phyloP scores from a whole-genome alignment of 2,888 invertebrate genomes.

The Lasiommata megera region DNA sequence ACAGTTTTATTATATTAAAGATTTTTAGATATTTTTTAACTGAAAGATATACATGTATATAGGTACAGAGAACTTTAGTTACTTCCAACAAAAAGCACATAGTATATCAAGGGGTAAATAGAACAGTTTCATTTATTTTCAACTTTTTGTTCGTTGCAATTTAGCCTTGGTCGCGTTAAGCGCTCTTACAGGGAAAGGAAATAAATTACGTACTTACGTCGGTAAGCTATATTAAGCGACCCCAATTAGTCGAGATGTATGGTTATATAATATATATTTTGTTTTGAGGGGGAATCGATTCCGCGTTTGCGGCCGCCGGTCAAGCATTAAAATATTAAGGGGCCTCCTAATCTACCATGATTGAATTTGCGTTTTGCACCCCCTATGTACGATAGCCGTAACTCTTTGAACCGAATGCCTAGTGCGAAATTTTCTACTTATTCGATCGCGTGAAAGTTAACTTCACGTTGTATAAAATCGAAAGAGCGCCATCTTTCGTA shows the following conservation, averaged over 20 bases:
- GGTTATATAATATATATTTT: conserved; percentile 66
- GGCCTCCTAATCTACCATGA: conserved; percentile 74
- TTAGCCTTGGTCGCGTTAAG: conserved; percentile 31
- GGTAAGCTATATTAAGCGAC: conserved; percentile 80
- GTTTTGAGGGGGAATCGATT: conserved; percentile 69
- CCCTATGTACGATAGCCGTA: conserved; percentile 47
- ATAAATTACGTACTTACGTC: conserved; percentile 79
- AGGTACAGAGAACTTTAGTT: not conserved
- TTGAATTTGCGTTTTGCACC: conserved; percentile 75
- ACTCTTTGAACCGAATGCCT: conserved; percentile 48
- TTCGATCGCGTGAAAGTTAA: too few species aligned
- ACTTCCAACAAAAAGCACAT: conserved; percentile 12
- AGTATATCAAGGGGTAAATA: conserved; percentile 14
- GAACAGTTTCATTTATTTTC: conserved; percentile 22
- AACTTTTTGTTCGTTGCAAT: conserved; percentile 28
- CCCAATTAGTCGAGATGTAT: conserved; percentile 78
- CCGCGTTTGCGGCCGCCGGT: conserved; percentile 71
- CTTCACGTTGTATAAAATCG: too few species aligned
- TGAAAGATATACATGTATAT: too few species aligned
- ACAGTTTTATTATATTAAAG: too few species aligned
- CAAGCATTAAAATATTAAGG: conserved; percentile 80
- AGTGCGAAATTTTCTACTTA: too few species aligned
- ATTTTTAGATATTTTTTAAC: not conserved
- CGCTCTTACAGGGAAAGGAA: conserved; percentile 59
- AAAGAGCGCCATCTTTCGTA: too few species aligned